These are phyloP conservation scores for Oegoconia quadripuncta DNA, from an alignment of 2,888 invertebrate species.

Conservation along the genomic window DNA sequence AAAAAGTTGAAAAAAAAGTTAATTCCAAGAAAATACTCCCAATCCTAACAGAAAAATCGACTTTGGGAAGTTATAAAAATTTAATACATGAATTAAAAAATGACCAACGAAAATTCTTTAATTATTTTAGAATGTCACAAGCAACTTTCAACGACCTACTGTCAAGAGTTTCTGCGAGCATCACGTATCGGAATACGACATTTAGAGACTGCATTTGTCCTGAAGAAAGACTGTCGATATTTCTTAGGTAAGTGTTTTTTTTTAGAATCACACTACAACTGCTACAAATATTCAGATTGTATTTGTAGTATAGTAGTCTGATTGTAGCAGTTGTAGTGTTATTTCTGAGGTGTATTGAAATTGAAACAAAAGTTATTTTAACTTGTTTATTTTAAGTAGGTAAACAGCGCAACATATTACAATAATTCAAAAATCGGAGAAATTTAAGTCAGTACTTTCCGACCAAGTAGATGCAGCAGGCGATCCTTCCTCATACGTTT, in stretches of 20 bases:
- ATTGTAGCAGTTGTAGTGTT: too few relatives aligned
- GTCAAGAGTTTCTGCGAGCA: slow-evolving; percentile 22
- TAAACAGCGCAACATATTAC: too few relatives aligned
- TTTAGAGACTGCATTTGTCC: slow-evolving; percentile 27
- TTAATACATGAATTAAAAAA: slow-evolving; percentile 26
- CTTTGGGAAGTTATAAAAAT: slow-evolving; percentile 27
- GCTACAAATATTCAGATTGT: too few relatives aligned
- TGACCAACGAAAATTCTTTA: slow-evolving; percentile 25
- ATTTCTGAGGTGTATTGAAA: too few relatives aligned
- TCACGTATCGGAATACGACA: slow-evolving; percentile 22
- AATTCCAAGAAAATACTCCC: slow-evolving; percentile 20
- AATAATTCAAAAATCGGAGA: too few relatives aligned
- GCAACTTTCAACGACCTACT: slow-evolving; percentile 23
- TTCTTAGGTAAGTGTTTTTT: slow-evolving; percentile 22
- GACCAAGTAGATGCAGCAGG: too few relatives aligned
- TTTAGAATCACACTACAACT: too few relatives aligned
- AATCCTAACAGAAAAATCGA: slow-evolving; percentile 27
- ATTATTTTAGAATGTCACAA: slow-evolving; percentile 23
- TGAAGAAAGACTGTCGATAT: slow-evolving; percentile 27
- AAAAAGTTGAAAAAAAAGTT: slow-evolving; percentile 20
- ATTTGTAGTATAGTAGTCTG: too few relatives aligned
- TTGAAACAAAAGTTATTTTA: too few relatives aligned
- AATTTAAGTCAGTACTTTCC: too few relatives aligned
- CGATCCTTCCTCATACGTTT: too few relatives aligned
- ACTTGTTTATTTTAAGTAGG: too few relatives aligned